Evolutionary conservation across 1,140 invertebrate genomes (phyloP).

Genomic region (Thaumatotibia leucotreta): DNA sequence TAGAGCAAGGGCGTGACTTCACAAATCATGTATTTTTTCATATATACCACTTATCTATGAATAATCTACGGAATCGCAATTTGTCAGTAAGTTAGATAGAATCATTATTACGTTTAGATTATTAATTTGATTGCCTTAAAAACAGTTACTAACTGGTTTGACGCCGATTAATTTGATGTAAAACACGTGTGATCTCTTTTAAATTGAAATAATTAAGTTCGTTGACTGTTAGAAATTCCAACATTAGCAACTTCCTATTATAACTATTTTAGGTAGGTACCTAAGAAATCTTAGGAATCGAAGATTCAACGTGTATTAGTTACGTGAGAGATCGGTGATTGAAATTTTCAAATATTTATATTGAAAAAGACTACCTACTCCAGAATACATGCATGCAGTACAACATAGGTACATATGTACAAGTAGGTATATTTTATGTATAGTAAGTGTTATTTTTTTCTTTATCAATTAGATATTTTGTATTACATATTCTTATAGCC

Average conservation of each 20-base stretch:
- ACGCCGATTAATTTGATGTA: conserved; percentile 6
- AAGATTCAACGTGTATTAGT: too few species aligned
- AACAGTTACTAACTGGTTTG: conserved; percentile 22
- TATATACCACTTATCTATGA: background rate
- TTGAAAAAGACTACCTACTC: too few species aligned
- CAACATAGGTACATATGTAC: too few species aligned
- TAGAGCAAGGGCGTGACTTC: background rate
- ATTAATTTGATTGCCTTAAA: conserved; percentile 4
- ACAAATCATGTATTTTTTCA: background rate
- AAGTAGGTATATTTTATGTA: too few species aligned
- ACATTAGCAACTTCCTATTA: background rate
- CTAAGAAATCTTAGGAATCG: too few species aligned
- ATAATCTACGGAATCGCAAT: conserved; percentile 1
- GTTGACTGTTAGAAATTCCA: background rate
- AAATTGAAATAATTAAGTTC: conserved; percentile 15
- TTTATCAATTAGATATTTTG: too few species aligned
- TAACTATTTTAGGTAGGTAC: too few species aligned
- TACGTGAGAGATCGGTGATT: too few species aligned
- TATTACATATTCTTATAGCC: too few species aligned
- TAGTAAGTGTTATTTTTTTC: too few species aligned
- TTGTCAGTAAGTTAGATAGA: conserved; percentile 3
- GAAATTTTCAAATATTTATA: too few species aligned
- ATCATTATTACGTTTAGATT: conserved; percentile 7
- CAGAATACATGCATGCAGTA: too few species aligned
- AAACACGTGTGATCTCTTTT: conserved; percentile 14